A percentile compares a stretch with the other conserved stretches of the same genome.
These are phyloP conservation scores for Agrochola lota DNA, from an alignment of 2,888 invertebrate species.

Conservation along the genomic window DNA sequence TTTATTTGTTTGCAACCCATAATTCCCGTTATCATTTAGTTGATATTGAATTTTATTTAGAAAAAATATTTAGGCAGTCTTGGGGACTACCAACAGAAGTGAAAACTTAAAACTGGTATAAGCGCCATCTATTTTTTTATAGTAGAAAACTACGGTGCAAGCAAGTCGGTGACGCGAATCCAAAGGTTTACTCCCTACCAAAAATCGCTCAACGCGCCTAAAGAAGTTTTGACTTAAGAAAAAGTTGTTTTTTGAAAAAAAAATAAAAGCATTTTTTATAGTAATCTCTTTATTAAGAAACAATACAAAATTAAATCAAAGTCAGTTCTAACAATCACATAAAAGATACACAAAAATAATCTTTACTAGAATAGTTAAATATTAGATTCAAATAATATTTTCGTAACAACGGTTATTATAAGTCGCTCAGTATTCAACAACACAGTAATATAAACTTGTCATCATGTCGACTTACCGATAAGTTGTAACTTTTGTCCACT, in stretches of 20 bases:
- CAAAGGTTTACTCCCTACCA: no score
- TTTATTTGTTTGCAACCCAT: conserved; percentile 19
- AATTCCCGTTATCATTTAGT: not conserved
- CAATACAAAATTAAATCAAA: conserved; percentile 31
- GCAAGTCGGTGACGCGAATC: no score
- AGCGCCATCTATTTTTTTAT: no score
- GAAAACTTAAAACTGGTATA: no score
- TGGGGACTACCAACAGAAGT: no score
- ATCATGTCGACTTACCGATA: not conserved
- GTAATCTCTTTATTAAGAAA: conserved; percentile 37
- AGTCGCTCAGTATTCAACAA: not conserved
- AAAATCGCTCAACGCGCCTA: no score
- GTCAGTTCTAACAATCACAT: conserved; percentile 37
- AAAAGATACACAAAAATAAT: not conserved
- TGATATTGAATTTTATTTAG: not conserved
- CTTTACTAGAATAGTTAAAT: not conserved
- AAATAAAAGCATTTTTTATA: not conserved
- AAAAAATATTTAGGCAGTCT: no score
- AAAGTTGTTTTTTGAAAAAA: not conserved
- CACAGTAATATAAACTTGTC: not conserved
- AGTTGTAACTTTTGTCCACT: not conserved
- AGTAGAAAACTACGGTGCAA: no score
- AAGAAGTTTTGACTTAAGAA: not conserved
- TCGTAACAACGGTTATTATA: not conserved
- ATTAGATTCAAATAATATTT: not conserved